phyloP scores from a whole-genome alignment of 2,797 vertebrate species.

The Falco berigora region DNA sequence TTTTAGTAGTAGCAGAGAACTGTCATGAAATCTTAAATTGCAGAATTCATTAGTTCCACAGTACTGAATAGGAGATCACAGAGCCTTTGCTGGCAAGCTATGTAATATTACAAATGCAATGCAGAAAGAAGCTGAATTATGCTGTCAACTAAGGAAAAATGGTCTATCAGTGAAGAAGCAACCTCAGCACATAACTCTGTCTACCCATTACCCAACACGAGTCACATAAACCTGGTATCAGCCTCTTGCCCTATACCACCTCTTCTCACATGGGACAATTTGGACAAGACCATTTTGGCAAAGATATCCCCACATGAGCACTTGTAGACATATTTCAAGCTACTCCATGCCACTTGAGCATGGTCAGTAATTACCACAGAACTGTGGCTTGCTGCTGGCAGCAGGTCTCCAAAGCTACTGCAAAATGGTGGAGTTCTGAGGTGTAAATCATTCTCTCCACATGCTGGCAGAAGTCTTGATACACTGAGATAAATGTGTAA shows the following conservation, averaged over 20 bases:
- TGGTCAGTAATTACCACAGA: accelerated
- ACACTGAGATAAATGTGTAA: background rate
- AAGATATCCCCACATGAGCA: background rate
- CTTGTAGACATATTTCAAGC: background rate
- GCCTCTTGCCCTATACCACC: background rate
- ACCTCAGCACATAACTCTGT: background rate
- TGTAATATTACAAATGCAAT: background rate
- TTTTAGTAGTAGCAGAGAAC: background rate
- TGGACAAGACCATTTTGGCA: background rate
- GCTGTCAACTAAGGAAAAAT: background rate
- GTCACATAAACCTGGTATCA: background rate
- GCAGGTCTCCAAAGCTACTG: background rate
- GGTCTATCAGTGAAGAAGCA: background rate
- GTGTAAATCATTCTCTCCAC: background rate
- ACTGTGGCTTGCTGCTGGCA: background rate
- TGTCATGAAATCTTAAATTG: background rate
- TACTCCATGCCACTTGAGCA: background rate
- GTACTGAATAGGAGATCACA: background rate
- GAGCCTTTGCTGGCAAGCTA: background rate
- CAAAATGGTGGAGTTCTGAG: background rate
- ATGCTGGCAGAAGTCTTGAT: background rate
- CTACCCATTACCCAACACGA: background rate
- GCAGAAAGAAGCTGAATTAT: background rate
- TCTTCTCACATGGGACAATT: background rate
- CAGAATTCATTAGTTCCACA: background rate